A percentile compares a stretch with the other conserved stretches of the same genome.
Evolutionary conservation across 2,888 invertebrate species (phyloP).

Genomic region (Panopea generosa): DNA sequence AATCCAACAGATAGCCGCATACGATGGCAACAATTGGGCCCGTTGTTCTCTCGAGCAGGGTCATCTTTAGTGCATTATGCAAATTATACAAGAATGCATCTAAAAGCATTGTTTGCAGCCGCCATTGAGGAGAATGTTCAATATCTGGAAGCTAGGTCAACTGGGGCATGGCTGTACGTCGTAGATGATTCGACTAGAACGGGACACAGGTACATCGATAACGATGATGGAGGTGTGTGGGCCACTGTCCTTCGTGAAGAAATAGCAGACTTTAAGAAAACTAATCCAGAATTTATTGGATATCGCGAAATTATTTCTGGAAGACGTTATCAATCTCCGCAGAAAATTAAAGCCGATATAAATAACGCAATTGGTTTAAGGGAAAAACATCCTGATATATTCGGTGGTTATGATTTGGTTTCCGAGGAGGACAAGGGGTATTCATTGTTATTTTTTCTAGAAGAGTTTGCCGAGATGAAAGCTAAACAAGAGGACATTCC

Average conservation of each 20-base stretch:
- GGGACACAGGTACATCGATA: constrained; percentile 46
- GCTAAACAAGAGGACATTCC: constrained; percentile 31
- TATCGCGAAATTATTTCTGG: constrained; percentile 49
- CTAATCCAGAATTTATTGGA: constrained; percentile 55
- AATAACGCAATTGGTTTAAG: constrained; percentile 25
- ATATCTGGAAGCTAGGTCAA: constrained; percentile 54
- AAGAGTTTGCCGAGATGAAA: constrained; percentile 40
- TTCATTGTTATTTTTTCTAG: constrained; percentile 49
- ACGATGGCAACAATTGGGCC: constrained; percentile 14
- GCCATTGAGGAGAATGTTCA: constrained; percentile 56
- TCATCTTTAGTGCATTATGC: constrained; percentile 35
- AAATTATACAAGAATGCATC: constrained; percentile 31
- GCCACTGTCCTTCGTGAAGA: background rate
- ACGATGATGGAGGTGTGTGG: no score
- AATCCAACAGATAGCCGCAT: no score
- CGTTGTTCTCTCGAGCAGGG: constrained; percentile 36
- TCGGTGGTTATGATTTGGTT: constrained; percentile 55
- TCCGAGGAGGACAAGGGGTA: constrained; percentile 54
- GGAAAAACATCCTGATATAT: constrained; percentile 41
- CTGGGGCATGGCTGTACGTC: constrained; percentile 29
- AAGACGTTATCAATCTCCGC: constrained; percentile 5
- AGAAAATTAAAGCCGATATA: constrained; percentile 6
- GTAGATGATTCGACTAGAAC: constrained; percentile 26
- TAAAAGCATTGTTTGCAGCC: constrained; percentile 45
- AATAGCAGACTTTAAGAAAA: constrained; percentile 30